phyloP scores from a whole-genome alignment of 2,113 vertebrate genomes.

The Progne subis region DNA sequence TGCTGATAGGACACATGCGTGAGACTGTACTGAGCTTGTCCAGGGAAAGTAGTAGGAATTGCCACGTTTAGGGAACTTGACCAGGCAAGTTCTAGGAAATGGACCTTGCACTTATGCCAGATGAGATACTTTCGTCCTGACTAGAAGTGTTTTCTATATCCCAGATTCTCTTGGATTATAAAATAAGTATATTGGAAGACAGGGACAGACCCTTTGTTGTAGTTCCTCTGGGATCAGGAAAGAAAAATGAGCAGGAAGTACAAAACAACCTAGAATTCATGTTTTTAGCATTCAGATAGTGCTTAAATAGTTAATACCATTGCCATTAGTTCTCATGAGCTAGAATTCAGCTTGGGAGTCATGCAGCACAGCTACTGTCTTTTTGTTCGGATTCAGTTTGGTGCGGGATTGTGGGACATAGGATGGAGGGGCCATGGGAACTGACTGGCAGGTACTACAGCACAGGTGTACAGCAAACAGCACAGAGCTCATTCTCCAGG shows the following conservation, averaged over 20 bases:
- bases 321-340: neutral
- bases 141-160: neutral
- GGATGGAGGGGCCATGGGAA: neutral
- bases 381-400: neutral
- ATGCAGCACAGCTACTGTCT: neutral
- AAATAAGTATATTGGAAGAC: neutral
- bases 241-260: neutral
- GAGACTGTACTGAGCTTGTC: neutral
- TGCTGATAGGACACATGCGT: rapidly evolving
- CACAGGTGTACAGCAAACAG: neutral
- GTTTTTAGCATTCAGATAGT: neutral
- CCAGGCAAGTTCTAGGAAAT: neutral
- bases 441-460: neutral
- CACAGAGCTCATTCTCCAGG: neutral
- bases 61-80: neutral
- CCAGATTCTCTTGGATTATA: neutral
- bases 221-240: neutral
- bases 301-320: neutral
- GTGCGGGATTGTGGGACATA: rapidly evolving
- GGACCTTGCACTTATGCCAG: neutral
- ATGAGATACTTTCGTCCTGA: neutral
- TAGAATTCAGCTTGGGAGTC: neutral
- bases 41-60: neutral
- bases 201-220: neutral
- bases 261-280: neutral